Conservation (phyloP, 1,140 invertebrate genomes). For the Sminthurides bifidus region DNA sequence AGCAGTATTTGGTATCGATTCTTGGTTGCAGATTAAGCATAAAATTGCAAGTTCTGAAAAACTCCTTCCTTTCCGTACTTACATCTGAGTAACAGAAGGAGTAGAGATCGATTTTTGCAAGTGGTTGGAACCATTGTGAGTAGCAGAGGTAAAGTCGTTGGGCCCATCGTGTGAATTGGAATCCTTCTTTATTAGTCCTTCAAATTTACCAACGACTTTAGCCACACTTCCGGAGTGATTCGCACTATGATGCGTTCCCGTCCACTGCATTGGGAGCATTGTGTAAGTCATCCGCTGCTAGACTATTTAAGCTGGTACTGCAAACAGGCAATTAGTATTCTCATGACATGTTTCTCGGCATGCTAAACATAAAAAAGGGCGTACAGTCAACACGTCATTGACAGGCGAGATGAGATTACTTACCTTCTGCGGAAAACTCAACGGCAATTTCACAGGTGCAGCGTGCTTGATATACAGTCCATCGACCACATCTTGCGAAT, state of each 20-base stretch:
- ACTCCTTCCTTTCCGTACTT: no score
- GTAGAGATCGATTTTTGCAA: constrained; percentile 29
- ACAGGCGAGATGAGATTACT: not conserved
- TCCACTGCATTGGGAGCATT: constrained; percentile 8
- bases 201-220: constrained; percentile 16
- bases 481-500: constrained; percentile 14
- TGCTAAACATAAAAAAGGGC: no score
- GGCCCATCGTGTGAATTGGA: not conserved
- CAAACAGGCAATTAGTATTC: not conserved
- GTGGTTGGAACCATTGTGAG: constrained; percentile 18
- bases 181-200: constrained; percentile 13
- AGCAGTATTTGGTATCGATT: no score
- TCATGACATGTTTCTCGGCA: not conserved
- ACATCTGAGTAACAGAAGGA: constrained; percentile 28
- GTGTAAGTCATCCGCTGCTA: constrained; percentile 12
- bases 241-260: constrained; percentile 10
- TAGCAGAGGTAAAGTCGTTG: constrained; percentile 3
- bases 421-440: constrained; percentile 28
- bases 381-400: not conserved
- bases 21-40: no score
- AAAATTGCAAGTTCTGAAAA: no score
- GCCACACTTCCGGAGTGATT: constrained; percentile 10
- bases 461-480: constrained; percentile 12
- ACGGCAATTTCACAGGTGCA: constrained; percentile 21
- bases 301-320: constrained; percentile 25